Base-by-base conservation (phyloP, 2,113 vertebrate genomes). In the Campylorhamphus procurvoides region DNA sequence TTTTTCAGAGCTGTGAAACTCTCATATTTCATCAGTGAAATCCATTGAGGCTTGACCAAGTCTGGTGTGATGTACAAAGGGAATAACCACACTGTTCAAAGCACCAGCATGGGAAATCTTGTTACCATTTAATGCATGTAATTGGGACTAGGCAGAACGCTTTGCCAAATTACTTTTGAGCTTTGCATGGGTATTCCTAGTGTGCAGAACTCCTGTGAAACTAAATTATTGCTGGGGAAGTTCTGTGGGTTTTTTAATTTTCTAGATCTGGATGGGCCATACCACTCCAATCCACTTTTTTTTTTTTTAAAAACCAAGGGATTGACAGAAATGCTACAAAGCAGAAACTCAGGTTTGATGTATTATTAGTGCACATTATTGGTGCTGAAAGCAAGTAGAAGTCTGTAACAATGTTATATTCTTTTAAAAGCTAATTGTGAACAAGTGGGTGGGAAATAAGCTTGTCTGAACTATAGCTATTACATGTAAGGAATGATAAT, bases 21-120 rank as follows among this genome's bases (percentile, higher is more conserved):
- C 58, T 79, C 47, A 33, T 77, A 72, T 95, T 92, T 82, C 76
- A n/a, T 69, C 63, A 73, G 52, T 90, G 83, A 92, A 92, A 86
- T 84, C 89, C 84, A 42, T 4, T 77, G 75, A 28, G 91, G 56
- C 79, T 81, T 95, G 95, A 93, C 88, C 91, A 92, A 0, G 72
- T 84, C 37, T 94, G 80, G 73, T 84, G 84, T 84, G 81, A 81
- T 59, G 25, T 83, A 71, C 64, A 80, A 72, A 94, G 91, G 73
- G 87, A 92, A 33, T 76, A 77, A 68, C 55, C 47, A 39, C 31
- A 1, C 46, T 49, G 79, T 76, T 94, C 80, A 19, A 69, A 86
- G 84, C 37, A 56, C 86, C 86, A 71, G 83, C 72, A 37, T 83
- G 82, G 62, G 78, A 90, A 91, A 80, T 84, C 93, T 80, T 86